phyloP scores from a whole-genome alignment of 92 coral and sea anemone genomes.

The Virgularia gustaviana region DNA sequence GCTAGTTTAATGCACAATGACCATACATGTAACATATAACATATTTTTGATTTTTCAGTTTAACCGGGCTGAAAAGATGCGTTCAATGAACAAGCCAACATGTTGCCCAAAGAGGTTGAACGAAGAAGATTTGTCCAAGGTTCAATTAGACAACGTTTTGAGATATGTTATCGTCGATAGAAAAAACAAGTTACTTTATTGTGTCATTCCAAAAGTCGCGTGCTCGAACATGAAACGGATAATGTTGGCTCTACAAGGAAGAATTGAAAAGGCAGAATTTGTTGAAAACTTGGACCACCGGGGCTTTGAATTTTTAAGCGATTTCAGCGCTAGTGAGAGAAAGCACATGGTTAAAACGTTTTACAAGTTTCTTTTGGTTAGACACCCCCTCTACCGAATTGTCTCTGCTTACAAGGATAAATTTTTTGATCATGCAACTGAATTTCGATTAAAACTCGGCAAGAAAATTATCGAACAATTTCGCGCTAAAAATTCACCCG shows the following conservation, averaged over 20 bases:
- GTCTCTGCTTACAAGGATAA: conserved; percentile 49
- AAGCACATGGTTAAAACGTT: conserved; percentile 3
- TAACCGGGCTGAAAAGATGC: too few relatives aligned
- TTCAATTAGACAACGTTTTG: not conserved
- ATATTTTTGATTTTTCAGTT: too few relatives aligned
- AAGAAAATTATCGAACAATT: conserved; percentile 6
- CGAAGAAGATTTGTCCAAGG: not conserved
- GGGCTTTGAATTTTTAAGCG: conserved; percentile 21
- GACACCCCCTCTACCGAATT: conserved; percentile 39
- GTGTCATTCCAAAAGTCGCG: conserved; percentile 44
- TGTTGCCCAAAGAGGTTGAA: not conserved
- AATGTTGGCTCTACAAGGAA: conserved; percentile 33
- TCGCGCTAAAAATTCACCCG: conserved; percentile 7
- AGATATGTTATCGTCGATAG: conserved; percentile 26
- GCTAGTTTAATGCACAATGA: too few relatives aligned
- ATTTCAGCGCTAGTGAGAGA: not conserved
- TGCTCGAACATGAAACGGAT: conserved; percentile 42
- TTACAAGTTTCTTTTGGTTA: conserved; percentile 46
- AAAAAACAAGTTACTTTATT: conserved; percentile 39
- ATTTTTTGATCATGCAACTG: not conserved
- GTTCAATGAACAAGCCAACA: too few relatives aligned
- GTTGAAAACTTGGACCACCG: conserved; percentile 12
- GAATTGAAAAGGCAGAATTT: not conserved
- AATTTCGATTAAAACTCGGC: conserved; percentile 27
- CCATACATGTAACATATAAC: too few relatives aligned